phyloP scores from a whole-genome alignment of 1,140 invertebrate genomes.

The Tetramorium simillimum region DNA sequence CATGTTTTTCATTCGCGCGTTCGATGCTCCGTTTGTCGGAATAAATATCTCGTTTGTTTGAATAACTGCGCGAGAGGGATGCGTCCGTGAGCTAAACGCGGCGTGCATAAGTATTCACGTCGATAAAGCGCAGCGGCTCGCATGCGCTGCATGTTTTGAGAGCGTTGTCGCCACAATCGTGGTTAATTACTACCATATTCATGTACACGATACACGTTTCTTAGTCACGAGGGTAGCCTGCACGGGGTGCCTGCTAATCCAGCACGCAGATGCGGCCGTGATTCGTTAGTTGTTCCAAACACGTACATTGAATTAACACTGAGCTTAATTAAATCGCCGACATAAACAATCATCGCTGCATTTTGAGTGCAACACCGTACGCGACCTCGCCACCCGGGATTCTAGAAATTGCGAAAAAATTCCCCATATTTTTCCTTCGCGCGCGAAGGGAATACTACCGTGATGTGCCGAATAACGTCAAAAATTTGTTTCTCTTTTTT shows the following conservation, averaged over 20 bases:
- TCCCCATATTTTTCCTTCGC: background rate
- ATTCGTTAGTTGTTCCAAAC: slow-evolving; percentile 72
- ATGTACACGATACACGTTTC: slow-evolving; percentile 69
- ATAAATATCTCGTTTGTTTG: slow-evolving; percentile 50
- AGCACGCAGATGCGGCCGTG: slow-evolving; percentile 66
- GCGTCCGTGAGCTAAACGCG: slow-evolving; percentile 30
- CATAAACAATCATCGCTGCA: slow-evolving; percentile 69
- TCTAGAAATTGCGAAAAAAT: slow-evolving; percentile 17
- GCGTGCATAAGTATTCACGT: slow-evolving; percentile 48
- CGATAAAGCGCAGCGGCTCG: slow-evolving; percentile 57
- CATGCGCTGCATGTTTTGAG: slow-evolving; percentile 63
- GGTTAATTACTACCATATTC: slow-evolving; percentile 75
- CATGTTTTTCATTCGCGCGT: background rate
- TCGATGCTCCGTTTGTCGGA: background rate
- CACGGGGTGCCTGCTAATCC: slow-evolving; percentile 70
- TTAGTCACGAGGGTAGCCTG: slow-evolving; percentile 56
- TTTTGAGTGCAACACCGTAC: background rate
- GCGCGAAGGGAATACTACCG: background rate
- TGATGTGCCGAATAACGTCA: background rate
- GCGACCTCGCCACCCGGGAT: background rate
- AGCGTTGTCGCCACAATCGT: slow-evolving; percentile 68
- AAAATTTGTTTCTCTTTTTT: slow-evolving; percentile 9
- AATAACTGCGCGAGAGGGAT: slow-evolving; percentile 32
- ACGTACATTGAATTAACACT: slow-evolving; percentile 74
- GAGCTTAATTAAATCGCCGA: slow-evolving; percentile 73